phyloP scores from a whole-genome alignment of 2,888 invertebrate genomes.

The Macaria notata region DNA sequence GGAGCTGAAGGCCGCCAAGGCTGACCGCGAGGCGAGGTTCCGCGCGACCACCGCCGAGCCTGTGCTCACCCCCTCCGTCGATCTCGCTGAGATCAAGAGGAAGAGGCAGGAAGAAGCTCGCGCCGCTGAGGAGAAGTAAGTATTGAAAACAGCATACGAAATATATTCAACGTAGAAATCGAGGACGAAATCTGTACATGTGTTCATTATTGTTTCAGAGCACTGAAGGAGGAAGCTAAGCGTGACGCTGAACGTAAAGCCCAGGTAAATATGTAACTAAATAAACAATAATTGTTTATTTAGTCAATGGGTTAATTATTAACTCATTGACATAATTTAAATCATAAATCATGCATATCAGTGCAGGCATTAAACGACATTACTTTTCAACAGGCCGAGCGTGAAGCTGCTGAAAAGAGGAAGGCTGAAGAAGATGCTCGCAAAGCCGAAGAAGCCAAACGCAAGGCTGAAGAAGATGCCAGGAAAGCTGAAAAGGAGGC shows the following conservation, averaged over 20 bases:
- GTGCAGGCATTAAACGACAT: not conserved
- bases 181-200: not conserved
- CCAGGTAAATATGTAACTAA: slow-evolving; percentile 50
- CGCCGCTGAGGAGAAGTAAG: slow-evolving; percentile 83
- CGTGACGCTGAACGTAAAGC: slow-evolving; percentile 76
- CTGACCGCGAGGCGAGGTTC: slow-evolving; percentile 83
- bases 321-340: too few species aligned
- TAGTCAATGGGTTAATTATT: not conserved
- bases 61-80: slow-evolving; percentile 72
- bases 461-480: slow-evolving; percentile 75
- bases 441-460: slow-evolving; percentile 75
- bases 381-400: slow-evolving; percentile 52
- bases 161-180: not conserved
- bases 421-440: slow-evolving; percentile 81
- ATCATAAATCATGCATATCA: too few species aligned
- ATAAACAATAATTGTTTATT: not conserved
- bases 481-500: slow-evolving; percentile 75
- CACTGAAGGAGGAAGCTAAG: slow-evolving; percentile 78
- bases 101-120: slow-evolving; percentile 85
- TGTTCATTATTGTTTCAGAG: slow-evolving; percentile 51
- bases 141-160: not conserved
- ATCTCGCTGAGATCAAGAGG: slow-evolving; percentile 78
- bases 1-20: slow-evolving; percentile 84
- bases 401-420: slow-evolving; percentile 72
- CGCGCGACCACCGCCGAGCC: slow-evolving; percentile 78